phyloP scores from a whole-genome alignment of 2,113 vertebrate species.

The Peromyscus leucopus region DNA sequence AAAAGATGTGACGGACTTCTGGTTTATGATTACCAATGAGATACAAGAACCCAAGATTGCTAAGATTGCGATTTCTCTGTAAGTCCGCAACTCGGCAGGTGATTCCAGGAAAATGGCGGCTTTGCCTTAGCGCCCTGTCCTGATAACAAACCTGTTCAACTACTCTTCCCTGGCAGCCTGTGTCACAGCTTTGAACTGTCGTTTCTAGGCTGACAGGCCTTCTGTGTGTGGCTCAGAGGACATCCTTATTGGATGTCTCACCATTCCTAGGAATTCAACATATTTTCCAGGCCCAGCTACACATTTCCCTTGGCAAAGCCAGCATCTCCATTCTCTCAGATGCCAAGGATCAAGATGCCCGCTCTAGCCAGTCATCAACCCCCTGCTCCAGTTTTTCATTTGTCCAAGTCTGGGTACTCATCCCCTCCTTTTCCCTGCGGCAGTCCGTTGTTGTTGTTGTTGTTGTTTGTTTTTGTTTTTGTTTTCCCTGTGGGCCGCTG shows the following conservation, averaged over 20 bases:
- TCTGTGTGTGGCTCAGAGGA: constrained; percentile 34
- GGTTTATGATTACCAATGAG: constrained; percentile 92
- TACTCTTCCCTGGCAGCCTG: not conserved
- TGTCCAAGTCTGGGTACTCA: not conserved
- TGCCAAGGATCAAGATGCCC: constrained; percentile 13
- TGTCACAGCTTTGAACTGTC: not conserved
- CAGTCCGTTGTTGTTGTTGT: accelerated
- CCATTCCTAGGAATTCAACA: not conserved
- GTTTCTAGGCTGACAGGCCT: not conserved
- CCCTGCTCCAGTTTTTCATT: not conserved
- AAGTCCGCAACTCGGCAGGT: constrained; percentile 97
- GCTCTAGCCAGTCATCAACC: not conserved
- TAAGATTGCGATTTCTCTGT: constrained; percentile 93
- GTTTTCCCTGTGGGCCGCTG: not conserved
- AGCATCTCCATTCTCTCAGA: not conserved
- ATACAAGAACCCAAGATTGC: constrained; percentile 78
- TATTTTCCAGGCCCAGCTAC: not conserved
- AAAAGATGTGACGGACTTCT: constrained; percentile 95
- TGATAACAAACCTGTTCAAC: not conserved
- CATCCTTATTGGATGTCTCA: constrained; percentile 16
- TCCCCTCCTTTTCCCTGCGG: not conserved
- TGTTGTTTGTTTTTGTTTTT: no score
- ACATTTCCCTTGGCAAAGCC: not conserved
- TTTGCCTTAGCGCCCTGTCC: not conserved
- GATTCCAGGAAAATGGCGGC: not conserved